These are phyloP conservation scores for Lepus oiostolus DNA, from an alignment of 2,797 vertebrate genomes.

Conservation along the genomic window DNA sequence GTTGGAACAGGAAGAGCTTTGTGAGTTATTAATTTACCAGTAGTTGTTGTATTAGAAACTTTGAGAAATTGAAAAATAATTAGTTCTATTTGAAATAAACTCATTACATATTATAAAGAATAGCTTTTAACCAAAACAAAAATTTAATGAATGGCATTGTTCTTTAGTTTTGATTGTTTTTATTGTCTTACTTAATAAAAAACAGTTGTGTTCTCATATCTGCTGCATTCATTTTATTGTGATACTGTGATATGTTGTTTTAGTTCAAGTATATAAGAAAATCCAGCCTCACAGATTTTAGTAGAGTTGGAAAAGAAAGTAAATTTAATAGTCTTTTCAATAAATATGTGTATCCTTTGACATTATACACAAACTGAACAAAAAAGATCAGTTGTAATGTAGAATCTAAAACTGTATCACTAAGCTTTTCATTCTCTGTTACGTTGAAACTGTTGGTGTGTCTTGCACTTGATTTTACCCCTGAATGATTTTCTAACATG, in stretches of 20 bases:
- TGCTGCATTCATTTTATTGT: constrained; percentile 26
- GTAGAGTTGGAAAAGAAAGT: background rate
- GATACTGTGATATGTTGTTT: background rate
- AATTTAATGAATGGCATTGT: background rate
- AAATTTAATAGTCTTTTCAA: background rate
- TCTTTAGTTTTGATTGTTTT: constrained; percentile 29
- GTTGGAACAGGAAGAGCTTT: background rate
- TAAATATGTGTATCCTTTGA: background rate
- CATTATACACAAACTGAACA: background rate
- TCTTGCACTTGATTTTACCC: constrained; percentile 24
- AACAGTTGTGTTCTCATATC: background rate
- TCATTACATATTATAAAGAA: background rate
- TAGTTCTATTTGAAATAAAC: background rate
- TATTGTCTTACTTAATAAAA: constrained; percentile 37
- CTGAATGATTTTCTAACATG: background rate
- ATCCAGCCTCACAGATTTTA: background rate
- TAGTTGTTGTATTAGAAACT: constrained; percentile 38
- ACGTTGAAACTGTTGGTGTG: background rate
- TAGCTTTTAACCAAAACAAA: constrained; percentile 15
- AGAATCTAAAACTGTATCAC: background rate
- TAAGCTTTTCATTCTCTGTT: constrained; percentile 38
- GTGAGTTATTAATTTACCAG: background rate
- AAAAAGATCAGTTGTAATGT: background rate
- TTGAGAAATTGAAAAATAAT: background rate
- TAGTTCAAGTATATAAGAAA: constrained; percentile 37